A percentile compares a stretch with the other conserved stretches of the same genome.
These are phyloP conservation scores for Martes flavigula DNA, from an alignment of 2,797 vertebrate species.

Conservation along the genomic window DNA sequence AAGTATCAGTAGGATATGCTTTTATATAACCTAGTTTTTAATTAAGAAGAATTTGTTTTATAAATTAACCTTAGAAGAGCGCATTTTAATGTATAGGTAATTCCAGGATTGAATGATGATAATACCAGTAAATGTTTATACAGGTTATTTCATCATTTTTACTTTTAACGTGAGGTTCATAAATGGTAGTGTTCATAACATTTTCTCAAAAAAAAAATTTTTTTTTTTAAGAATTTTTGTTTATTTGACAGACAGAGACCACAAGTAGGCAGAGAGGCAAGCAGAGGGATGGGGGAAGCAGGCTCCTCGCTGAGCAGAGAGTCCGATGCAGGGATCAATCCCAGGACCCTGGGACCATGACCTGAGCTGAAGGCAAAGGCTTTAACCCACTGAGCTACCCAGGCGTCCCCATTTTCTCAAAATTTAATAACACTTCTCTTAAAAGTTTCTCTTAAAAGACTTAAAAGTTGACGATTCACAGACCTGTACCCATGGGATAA, in stretches of 20 bases:
- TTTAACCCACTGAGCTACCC: too few relatives aligned
- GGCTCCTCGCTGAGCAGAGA: too few relatives aligned
- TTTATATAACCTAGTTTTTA: conserved; percentile 3
- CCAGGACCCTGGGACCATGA: too few relatives aligned
- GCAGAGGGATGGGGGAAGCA: too few relatives aligned
- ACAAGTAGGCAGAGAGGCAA: too few relatives aligned
- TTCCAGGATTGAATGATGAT: not conserved
- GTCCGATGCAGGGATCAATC: too few relatives aligned
- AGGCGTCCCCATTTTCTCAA: not conserved
- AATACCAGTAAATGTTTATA: not conserved
- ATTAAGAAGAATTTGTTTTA: conserved; percentile 12
- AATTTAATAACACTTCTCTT: not conserved
- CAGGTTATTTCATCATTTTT: not conserved
- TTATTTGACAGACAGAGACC: too few relatives aligned
- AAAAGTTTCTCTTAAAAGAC: not conserved
- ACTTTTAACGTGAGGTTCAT: not conserved
- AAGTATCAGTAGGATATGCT: not conserved
- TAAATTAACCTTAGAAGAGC: not conserved
- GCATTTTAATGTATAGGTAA: not conserved
- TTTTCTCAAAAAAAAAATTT: not conserved
- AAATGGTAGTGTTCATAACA: not conserved
- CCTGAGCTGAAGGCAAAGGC: too few relatives aligned
- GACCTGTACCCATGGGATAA: too few relatives aligned
- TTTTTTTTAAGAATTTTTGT: too few relatives aligned
- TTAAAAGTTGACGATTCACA: not conserved